Evolutionary conservation across 1,140 invertebrate genomes (phyloP), one percentile per base, ranked within the genome.

Genomic region (Drosophila ambigua): DNA sequence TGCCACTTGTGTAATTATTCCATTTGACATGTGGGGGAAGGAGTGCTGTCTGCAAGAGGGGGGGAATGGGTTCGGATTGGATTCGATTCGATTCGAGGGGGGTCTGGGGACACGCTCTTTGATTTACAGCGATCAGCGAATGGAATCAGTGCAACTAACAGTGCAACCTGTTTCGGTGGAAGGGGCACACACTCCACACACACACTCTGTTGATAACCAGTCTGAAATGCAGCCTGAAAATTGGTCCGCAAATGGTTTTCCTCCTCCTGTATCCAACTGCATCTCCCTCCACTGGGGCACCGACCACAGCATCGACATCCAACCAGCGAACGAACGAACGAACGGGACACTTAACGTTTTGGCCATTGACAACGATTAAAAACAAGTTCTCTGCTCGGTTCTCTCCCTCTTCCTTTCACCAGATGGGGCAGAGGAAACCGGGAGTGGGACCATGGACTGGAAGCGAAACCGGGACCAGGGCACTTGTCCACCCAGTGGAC

Each of bases 351-450:
- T 79, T 82, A 77, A 88, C 83, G 83, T 88, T 87, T 87, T 87
- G 83, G 83, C 72, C 72, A 87, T 87, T 87, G 83, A 87, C 83
- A 87, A 88, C 83, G 83, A 88, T 87, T 87, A 87, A 88, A 88
- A 88, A 88, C 83, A 65, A 83, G 83, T 88, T 88, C 88, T 50
- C 53, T 31, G 41, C 45, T 4, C 5, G 28, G 51, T 9, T 15
- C 55, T 26, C 39, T 8, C 16, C 39, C 23, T 23, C 15, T n/a
- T 41, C 24, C 46, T 64, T 54, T 55, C 46, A 15, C 23, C 20
- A 46, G 3, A 9, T 2, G 11, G 15, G 5, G 20, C 20, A 26
- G 16, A 15, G 16, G 3, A 8, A 15, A 0, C n/a, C 16, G 53
- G 48, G 26, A 20, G 13, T 20, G 66, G 5, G 46, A 53, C 35